Conservation (phyloP, 1,140 invertebrate genomes). For the Halyomorpha halys region DNA sequence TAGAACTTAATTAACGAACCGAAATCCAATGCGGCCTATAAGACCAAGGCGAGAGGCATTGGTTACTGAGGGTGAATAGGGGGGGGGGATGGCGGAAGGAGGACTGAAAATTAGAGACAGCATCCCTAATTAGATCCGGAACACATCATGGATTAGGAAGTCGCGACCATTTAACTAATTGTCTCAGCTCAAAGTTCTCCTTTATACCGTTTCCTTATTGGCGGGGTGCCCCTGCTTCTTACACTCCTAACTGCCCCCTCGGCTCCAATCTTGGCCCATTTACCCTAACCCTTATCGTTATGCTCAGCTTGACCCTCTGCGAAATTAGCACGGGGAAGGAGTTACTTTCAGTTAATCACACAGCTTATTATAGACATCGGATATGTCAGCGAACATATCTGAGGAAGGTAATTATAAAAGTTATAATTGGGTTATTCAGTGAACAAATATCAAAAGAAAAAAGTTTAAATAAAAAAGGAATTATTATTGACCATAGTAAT, state of each 20-base stretch:
- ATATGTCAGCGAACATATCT: no score
- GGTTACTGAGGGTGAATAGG: not conserved
- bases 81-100: not conserved
- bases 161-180: constrained; percentile 19
- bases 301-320: no score
- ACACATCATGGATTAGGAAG: constrained; percentile 16
- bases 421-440: no score
- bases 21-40: not conserved
- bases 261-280: constrained; percentile 4
- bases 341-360: no score
- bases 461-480: no score
- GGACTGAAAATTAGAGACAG: constrained; percentile 12
- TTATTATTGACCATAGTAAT: no score
- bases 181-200: constrained; percentile 8
- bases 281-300: not conserved
- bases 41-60: not conserved
- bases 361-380: no score
- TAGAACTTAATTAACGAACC: no score
- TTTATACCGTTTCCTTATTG: constrained; percentile 12
- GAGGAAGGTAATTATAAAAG: no score
- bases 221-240: not conserved
- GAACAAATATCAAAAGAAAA: no score
- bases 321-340: no score
- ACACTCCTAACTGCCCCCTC: not conserved
- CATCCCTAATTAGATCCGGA: constrained; percentile 15